Percentiles rank a stretch among this genome's conserved stretches.
Conservation (phyloP, 1,140 invertebrate genomes). For the Anastatus disparis region DNA sequence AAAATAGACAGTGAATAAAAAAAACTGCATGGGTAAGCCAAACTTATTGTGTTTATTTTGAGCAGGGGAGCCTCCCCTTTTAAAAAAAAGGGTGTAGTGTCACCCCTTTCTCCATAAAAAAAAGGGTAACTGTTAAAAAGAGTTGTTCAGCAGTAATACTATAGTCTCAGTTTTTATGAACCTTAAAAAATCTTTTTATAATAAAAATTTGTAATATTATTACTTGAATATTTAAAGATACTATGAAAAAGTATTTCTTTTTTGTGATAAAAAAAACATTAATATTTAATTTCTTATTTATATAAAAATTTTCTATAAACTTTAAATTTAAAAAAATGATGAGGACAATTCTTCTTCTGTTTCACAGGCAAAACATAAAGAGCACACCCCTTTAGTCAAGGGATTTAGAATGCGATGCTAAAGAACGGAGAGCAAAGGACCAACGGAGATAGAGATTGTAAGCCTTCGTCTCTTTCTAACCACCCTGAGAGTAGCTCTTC, state of each 20-base stretch:
- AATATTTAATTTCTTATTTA: not conserved
- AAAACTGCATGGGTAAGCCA: not conserved
- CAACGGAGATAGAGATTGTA: constrained; percentile 40
- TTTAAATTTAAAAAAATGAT: not conserved
- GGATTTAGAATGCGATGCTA: constrained; percentile 46
- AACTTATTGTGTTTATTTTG: constrained; percentile 6
- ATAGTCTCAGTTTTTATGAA: constrained; percentile 37
- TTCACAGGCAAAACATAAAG: constrained; percentile 32
- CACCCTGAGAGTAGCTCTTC: constrained; percentile 45
- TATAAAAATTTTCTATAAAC: not conserved
- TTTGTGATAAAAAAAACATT: not conserved
- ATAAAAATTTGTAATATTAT: constrained; percentile 6
- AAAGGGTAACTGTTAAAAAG: constrained; percentile 59
- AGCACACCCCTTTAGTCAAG: constrained; percentile 45
- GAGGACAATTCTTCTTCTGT: constrained; percentile 41
- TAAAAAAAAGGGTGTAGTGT: constrained; percentile 51
- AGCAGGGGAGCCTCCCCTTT: constrained; percentile 43
- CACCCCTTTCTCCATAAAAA: constrained; percentile 58
- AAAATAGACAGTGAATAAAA: not conserved
- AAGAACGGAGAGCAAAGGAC: constrained; percentile 47
- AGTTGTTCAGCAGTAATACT: constrained; percentile 49
- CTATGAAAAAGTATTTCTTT: constrained; percentile 22
- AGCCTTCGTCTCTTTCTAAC: constrained; percentile 46
- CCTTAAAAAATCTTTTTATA: not conserved
- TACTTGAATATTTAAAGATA: not conserved